Base-by-base conservation (phyloP, 2,888 invertebrate genomes). In the Cantharis rustica region DNA sequence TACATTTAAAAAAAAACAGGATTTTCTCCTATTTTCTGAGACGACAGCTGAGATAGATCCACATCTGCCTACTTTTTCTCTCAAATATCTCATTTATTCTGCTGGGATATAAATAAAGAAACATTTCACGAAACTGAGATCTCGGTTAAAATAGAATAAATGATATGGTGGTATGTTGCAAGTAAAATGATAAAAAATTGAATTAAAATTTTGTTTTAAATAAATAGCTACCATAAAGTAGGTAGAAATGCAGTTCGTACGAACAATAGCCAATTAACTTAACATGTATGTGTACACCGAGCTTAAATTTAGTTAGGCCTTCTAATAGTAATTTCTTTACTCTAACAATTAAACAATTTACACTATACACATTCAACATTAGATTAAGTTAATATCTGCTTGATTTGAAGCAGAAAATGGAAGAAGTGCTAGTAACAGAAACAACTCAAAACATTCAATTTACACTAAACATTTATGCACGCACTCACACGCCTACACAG, bases 261-360 rank as follows among this genome's bases (percentile, higher is more conserved):
- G 13, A 47, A 47, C n/a, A 47, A 47, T 47, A 47, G n/a, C 47
- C 47, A 47, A 47, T 47, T 47, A 47, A 47, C 47, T 47, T n/a
- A 47, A 47, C 47, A 47, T 47, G n/a, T 47, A 47, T 47, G 47
- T 47, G 47, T 47, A 47, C 47, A 76, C 80, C 80, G 80, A 83
- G 83, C 86, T 86, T 87, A 87, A 82, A 84, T 82, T 86, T 87
- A 87, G 82, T 87, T 87, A 87, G 87, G 87, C 87, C 87, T 86
- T 86, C 87, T 86, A 86, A 84, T 85, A 86, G 83, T 85, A 84
- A 84, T 82, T 84, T 82, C 82, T 82, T 84, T 47, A 47, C 66
- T 68, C 79, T 79, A 79, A 75, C 72, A 76, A 78, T 81, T 76
- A 76, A 81, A 79, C 76, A 80, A 80, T 82, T 78, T 78, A 77